phyloP scores from a whole-genome alignment of 2,888 invertebrate genomes.

The Agrochola litura region DNA sequence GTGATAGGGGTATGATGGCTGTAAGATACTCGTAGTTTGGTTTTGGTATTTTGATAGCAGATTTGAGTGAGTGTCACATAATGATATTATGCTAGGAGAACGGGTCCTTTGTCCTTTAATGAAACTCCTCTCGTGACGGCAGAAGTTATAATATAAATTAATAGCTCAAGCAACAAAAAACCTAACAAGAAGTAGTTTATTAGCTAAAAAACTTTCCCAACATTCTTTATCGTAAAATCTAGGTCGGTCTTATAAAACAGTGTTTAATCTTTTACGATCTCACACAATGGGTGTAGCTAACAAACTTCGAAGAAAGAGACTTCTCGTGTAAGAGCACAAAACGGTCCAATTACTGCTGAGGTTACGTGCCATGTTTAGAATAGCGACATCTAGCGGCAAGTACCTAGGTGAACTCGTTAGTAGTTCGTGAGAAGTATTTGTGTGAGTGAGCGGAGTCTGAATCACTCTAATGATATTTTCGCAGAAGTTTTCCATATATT shows the following conservation, averaged over 20 bases:
- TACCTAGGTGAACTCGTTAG: conserved; percentile 37
- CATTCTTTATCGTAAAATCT: conserved; percentile 53
- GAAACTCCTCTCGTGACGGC: no score
- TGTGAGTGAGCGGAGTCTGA: conserved; percentile 15
- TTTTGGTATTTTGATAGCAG: background rate
- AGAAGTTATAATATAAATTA: background rate
- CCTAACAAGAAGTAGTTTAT: conserved; percentile 15
- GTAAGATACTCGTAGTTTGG: background rate
- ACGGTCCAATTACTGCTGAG: conserved; percentile 60
- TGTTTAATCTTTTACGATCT: conserved; percentile 55
- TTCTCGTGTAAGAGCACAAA: conserved; percentile 44
- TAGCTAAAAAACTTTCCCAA: conserved; percentile 17
- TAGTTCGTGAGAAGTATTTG: conserved; percentile 15
- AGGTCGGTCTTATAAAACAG: conserved; percentile 54
- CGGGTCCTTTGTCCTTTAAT: background rate
- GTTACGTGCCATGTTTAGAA: conserved; percentile 44
- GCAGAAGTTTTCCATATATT: conserved; percentile 10
- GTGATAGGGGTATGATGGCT: background rate
- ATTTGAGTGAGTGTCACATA: background rate
- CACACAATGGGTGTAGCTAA: conserved; percentile 57
- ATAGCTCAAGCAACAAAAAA: background rate
- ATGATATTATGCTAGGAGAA: background rate
- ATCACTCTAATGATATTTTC: conserved; percentile 42
- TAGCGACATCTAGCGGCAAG: conserved; percentile 47
- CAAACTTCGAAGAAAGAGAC: conserved; percentile 53